phyloP scores from a whole-genome alignment of 1,140 invertebrate species.

The Pseudomyrmex cubaensis region DNA sequence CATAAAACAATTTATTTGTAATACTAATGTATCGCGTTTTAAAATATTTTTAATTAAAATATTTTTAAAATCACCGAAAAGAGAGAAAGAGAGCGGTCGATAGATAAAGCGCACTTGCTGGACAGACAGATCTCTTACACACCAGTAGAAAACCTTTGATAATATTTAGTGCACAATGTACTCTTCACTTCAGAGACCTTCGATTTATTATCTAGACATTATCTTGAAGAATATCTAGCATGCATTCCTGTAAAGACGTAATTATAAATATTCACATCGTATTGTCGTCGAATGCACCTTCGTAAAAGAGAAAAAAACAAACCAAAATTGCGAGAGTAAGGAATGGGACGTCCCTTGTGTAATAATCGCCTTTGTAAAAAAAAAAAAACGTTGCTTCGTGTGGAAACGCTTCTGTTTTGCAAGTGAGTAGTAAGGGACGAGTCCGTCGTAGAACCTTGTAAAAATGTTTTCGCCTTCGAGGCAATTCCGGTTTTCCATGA shows the following conservation, averaged over 20 bases:
- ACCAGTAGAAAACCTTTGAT: slow-evolving; percentile 58
- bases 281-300: slow-evolving; percentile 61
- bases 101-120: slow-evolving; percentile 35
- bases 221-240: slow-evolving; percentile 62
- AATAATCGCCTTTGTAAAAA: slow-evolving; percentile 59
- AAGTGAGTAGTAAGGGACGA: slow-evolving; percentile 16
- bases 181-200: slow-evolving; percentile 33
- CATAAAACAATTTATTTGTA: too few relatives aligned
- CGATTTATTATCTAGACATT: slow-evolving; percentile 62
- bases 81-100: too few relatives aligned
- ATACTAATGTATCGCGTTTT: too few relatives aligned
- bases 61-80: not conserved
- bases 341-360: slow-evolving; percentile 62
- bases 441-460: slow-evolving; percentile 31
- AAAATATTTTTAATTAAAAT: too few relatives aligned
- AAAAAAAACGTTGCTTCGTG: slow-evolving; percentile 61
- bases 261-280: slow-evolving; percentile 54
- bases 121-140: slow-evolving; percentile 44
- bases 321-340: slow-evolving; percentile 46
- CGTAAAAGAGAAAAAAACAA: slow-evolving; percentile 42
- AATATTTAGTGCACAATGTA: slow-evolving; percentile 68
- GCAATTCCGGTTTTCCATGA: not conserved
- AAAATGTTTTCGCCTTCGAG: not conserved
- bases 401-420: slow-evolving; percentile 69
- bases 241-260: slow-evolving; percentile 62